Base-by-base conservation (phyloP, 2,888 invertebrate genomes). In the Brassicogethes aeneus region DNA sequence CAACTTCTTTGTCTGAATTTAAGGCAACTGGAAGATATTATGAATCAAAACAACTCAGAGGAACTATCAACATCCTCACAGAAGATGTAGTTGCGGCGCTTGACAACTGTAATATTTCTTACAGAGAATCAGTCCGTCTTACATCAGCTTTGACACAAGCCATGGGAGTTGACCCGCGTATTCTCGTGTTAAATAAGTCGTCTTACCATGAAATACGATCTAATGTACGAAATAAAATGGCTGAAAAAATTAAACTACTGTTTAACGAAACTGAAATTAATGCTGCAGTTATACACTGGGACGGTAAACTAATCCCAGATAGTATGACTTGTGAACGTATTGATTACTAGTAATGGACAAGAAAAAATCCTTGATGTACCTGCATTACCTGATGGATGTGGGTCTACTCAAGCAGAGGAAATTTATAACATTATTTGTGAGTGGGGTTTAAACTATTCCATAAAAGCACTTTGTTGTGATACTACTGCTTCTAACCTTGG, bases 401-500 rank as follows among this genome's bases (percentile, higher is more conserved):
- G 51, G 12, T 36, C 34, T 16, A 41, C 30, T 39, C 47, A 50
- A 40, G 52, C 51, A 12, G 15, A 40, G 31, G 52, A 43, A 2
- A 30, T 41, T 17, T 42, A 39, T 17, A 38, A 30, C 8, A 35
- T 23, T 12, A 12, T 41, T 35, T 8, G 16, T 23, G 40, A 40
- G 17, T 39, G 39, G 39, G 33, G 40, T 15, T 17, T 43, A 10
- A n/a, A 8, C 7, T 8, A 37, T 13, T 17, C 16, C n/a, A 35
- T 43, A 13, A 40, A 43, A 40, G 43, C 40, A 15, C 2, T 43
- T 5, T 52, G 55, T 39, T 56, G 51, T 39, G 53, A 57, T 16
- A 56, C 56, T 15, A 46, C 53, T 12, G 40, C 46, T 23, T 34
- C 42, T n/a, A 59, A 57, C 41, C 47, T 53, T 5, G 58, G 57